Percentiles rank a stretch among this genome's conserved stretches.
phyloP scores from a whole-genome alignment of 2,113 vertebrate species.

The Semnornis frantzii region DNA sequence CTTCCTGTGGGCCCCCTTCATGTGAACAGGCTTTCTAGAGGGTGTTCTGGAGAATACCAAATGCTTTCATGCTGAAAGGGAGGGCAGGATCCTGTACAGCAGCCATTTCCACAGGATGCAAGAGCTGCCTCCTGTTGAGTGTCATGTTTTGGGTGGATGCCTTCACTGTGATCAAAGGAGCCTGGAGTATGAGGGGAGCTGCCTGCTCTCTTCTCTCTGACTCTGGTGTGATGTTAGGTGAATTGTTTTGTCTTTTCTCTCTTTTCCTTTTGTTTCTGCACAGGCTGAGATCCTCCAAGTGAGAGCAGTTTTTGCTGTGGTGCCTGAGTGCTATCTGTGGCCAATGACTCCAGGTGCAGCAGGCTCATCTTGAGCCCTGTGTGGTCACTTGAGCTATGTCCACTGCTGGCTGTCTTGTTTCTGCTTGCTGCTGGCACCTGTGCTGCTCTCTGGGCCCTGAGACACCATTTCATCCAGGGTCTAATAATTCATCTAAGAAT shows the following conservation, averaged over 20 bases:
- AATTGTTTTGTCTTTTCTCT: background rate
- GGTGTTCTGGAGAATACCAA: conserved; percentile 35
- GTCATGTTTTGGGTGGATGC: background rate
- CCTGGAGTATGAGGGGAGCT: background rate
- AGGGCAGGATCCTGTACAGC: background rate
- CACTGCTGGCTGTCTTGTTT: background rate
- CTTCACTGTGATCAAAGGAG: conserved; percentile 29
- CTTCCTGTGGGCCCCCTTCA: too few relatives aligned
- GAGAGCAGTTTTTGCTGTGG: background rate
- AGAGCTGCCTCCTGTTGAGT: conserved; percentile 4
- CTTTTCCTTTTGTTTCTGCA: background rate
- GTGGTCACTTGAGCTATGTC: background rate
- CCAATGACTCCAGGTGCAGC: background rate
- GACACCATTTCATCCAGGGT: background rate
- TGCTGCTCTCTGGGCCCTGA: background rate
- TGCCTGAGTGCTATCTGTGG: background rate
- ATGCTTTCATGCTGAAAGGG: conserved; percentile 46
- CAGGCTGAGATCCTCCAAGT: background rate
- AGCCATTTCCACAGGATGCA: conserved; percentile 17
- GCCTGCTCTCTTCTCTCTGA: background rate
- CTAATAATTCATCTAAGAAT: background rate
- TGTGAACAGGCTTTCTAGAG: conserved; percentile 24
- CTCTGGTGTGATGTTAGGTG: background rate
- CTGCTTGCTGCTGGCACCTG: background rate
- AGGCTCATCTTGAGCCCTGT: fast-evolving